Percentiles rank a stretch among this genome's conserved stretches.
Conservation (phyloP, 2,797 vertebrate species). For the Lutjanus argentimaculatus region DNA sequence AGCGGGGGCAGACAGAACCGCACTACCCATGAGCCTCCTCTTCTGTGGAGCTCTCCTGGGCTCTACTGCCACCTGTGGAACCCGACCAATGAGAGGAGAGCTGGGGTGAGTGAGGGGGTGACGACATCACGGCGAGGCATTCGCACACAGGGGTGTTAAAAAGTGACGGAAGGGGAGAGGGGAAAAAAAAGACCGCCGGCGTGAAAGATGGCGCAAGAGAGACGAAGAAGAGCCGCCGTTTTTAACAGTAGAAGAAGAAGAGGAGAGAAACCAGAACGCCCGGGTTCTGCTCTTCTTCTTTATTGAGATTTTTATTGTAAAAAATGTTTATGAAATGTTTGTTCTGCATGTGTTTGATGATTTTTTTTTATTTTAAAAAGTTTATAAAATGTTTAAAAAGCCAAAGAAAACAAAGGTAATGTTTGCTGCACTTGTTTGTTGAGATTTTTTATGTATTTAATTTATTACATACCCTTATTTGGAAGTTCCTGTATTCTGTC, state of each 20-base stretch:
- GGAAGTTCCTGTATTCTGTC: too few relatives aligned
- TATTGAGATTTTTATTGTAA: too few relatives aligned
- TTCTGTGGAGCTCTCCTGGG: slow-evolving; percentile 82
- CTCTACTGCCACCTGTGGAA: slow-evolving; percentile 84
- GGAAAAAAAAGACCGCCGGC: neutral
- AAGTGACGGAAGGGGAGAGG: neutral
- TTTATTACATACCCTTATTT: too few relatives aligned
- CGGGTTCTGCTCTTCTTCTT: too few relatives aligned
- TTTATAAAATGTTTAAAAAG: too few relatives aligned
- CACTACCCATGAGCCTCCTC: slow-evolving; percentile 86
- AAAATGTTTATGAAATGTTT: too few relatives aligned
- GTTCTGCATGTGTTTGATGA: too few relatives aligned
- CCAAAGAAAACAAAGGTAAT: too few relatives aligned
- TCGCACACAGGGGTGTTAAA: neutral
- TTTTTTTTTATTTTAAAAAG: too few relatives aligned
- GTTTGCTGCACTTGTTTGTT: too few relatives aligned
- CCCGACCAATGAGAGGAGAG: slow-evolving; percentile 77
- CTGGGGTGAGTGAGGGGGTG: slow-evolving; percentile 44
- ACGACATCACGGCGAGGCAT: slow-evolving; percentile 24
- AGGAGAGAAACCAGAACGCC: neutral
- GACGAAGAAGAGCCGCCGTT: slow-evolving; percentile 8
- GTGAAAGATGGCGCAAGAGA: slow-evolving; percentile 1
- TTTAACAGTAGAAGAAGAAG: neutral
- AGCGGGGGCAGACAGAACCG: slow-evolving; percentile 45
- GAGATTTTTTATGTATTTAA: too few relatives aligned